Evolutionary conservation across 1,140 invertebrate species (phyloP).

Genomic region (Subanguina moxae): DNA sequence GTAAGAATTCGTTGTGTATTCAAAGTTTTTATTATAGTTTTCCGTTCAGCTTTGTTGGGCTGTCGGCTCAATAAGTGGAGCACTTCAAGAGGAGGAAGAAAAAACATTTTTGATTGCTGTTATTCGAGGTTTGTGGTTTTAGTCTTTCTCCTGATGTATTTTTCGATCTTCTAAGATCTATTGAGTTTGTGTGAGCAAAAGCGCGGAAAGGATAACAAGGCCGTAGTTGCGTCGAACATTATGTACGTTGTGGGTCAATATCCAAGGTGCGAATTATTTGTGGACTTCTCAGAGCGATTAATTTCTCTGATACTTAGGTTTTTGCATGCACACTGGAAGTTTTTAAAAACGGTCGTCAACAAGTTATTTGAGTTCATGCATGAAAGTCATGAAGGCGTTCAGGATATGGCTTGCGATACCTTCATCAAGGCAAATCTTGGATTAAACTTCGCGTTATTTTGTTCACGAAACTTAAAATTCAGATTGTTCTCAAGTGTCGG

Average conservation of each 20-base stretch:
- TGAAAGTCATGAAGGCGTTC: slow-evolving; percentile 96
- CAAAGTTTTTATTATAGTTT: not conserved
- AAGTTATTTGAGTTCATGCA: slow-evolving; percentile 99
- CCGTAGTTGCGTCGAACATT: slow-evolving; percentile 98
- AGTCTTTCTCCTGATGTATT: too few relatives aligned
- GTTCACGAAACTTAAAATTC: slow-evolving; percentile 67
- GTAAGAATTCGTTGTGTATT: slow-evolving; percentile 10
- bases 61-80: slow-evolving; percentile 96
- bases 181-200: slow-evolving; percentile 97
- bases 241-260: slow-evolving; percentile 99
- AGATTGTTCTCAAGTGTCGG: slow-evolving; percentile 97
- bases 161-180: slow-evolving; percentile 68
- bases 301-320: slow-evolving; percentile 68
- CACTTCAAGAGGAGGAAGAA: slow-evolving; percentile 98
- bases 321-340: slow-evolving; percentile 97
- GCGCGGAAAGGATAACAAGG: slow-evolving; percentile 99
- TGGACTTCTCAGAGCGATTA: too few relatives aligned
- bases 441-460: too few relatives aligned
- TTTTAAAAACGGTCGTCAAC: slow-evolving; percentile 99
- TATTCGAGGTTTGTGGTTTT: slow-evolving; percentile 75
- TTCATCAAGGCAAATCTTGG: slow-evolving; percentile 76
- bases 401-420: slow-evolving; percentile 95
- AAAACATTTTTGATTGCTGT: slow-evolving; percentile 97
- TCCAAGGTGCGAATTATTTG: slow-evolving; percentile 71
- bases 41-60: slow-evolving; percentile 80